A percentile compares a stretch with the other conserved stretches of the same genome.
Conservation (phyloP, 1,140 invertebrate genomes). For the Trachymyrmex cornetzi region DNA sequence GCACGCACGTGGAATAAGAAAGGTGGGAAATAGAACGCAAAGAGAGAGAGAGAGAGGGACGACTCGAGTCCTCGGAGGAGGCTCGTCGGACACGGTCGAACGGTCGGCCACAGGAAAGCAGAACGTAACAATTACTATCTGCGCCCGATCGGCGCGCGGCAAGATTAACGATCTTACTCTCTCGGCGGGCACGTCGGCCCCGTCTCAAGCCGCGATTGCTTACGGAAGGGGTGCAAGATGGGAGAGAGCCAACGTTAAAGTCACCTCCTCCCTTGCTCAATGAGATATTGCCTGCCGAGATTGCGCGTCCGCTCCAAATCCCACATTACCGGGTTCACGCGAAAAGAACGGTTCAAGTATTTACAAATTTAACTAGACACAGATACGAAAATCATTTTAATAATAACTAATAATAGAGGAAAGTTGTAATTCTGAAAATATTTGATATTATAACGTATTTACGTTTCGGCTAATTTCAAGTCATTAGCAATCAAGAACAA, state of each 20-base stretch:
- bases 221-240: conserved; percentile 76
- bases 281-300: conserved; percentile 81
- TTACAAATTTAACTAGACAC: too few species aligned
- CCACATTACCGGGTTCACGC: conserved; percentile 13
- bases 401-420: too few species aligned
- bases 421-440: too few species aligned
- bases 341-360: too few species aligned
- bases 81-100: conserved; percentile 71
- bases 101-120: conserved; percentile 83
- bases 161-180: conserved; percentile 87
- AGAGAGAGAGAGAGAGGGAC: conserved; percentile 1
- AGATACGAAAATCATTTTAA: too few species aligned
- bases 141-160: conserved; percentile 85
- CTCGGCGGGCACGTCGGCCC: conserved; percentile 82
- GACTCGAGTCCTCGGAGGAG: conserved; percentile 26
- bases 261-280: conserved; percentile 84
- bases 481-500: too few species aligned
- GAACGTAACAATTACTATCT: conserved; percentile 87
- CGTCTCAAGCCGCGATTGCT: conserved; percentile 83
- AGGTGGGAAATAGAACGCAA: conserved; percentile 61
- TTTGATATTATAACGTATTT: too few species aligned
- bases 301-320: conserved; percentile 48
- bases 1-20: not conserved
- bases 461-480: too few species aligned
- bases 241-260: conserved; percentile 83